These are phyloP conservation scores for Babylonia areolata DNA, from an alignment of 1,140 invertebrate genomes.

Conservation along the genomic window DNA sequence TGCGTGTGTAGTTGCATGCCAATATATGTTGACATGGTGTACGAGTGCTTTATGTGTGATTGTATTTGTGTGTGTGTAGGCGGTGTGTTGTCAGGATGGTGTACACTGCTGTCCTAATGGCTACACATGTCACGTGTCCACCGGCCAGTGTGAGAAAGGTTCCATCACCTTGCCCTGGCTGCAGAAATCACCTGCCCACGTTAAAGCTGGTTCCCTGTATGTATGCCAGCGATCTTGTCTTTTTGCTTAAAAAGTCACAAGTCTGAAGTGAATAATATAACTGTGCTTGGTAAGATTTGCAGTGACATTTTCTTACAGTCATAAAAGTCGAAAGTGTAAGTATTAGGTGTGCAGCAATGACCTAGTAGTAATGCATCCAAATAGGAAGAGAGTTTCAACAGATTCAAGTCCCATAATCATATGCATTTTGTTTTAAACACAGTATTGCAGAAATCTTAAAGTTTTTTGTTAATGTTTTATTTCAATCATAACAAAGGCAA, in stretches of 20 bases:
- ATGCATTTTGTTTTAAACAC: too few relatives aligned
- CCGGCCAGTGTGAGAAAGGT: slow-evolving; percentile 6
- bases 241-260: too few relatives aligned
- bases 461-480: too few relatives aligned
- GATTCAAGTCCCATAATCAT: too few relatives aligned
- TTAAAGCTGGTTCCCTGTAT: neutral
- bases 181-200: neutral
- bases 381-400: too few relatives aligned
- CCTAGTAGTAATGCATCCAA: too few relatives aligned
- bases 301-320: neutral
- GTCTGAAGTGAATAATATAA: neutral
- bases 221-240: neutral
- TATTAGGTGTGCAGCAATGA: neutral
- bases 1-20: neutral
- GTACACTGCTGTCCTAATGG: slow-evolving; percentile 62
- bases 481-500: too few relatives aligned
- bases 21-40: too few relatives aligned
- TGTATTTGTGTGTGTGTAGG: slow-evolving; percentile 22
- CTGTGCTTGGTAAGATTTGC: neutral
- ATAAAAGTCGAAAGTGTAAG: neutral
- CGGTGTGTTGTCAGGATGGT: slow-evolving; percentile 54
- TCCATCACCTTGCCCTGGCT: neutral
- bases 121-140: slow-evolving; percentile 56
- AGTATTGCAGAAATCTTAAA: too few relatives aligned
- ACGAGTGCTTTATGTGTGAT: too few relatives aligned